phyloP scores from a whole-genome alignment of 2,888 invertebrate genomes.

The Drosophila vallismaia region DNA sequence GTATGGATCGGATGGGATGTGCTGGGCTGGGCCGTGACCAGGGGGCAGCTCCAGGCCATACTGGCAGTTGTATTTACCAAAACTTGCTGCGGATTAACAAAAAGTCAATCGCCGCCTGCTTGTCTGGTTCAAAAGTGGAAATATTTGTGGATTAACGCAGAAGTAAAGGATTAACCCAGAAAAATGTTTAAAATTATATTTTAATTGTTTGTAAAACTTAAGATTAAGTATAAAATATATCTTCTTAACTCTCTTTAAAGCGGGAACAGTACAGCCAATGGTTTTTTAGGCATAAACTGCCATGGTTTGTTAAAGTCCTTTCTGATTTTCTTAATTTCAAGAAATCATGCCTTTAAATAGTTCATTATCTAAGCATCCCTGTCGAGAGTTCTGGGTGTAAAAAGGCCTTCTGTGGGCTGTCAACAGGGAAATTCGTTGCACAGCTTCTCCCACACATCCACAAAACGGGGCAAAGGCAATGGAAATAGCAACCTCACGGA shows the following conservation, averaged over 20 bases:
- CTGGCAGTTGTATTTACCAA: conserved; percentile 65
- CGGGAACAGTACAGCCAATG: not conserved
- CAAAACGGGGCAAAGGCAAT: not conserved
- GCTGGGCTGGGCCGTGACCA: conserved; percentile 16
- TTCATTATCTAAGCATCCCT: conserved; percentile 47
- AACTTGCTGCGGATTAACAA: conserved; percentile 63
- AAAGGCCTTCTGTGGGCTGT: conserved; percentile 33
- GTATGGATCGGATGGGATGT: not conserved
- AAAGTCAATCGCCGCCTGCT: conserved; percentile 66
- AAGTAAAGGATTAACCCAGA: conserved; percentile 1
- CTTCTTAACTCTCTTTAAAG: not conserved
- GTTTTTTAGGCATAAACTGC: not conserved
- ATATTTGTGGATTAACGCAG: conserved; percentile 41
- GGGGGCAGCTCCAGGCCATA: conserved; percentile 48
- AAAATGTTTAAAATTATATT: not conserved
- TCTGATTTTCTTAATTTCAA: conserved; percentile 23
- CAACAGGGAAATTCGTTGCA: conserved; percentile 53
- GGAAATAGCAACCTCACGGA: conserved; percentile 13
- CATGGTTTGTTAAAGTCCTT: conserved; percentile 4
- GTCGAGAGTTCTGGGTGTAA: conserved; percentile 25
- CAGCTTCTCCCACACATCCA: conserved; percentile 17
- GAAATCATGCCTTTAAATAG: conserved; percentile 39
- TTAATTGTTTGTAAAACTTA: not conserved
- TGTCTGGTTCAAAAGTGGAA: conserved; percentile 16
- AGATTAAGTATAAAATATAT: not conserved